Conservation (phyloP, 2,888 invertebrate species). For the Platycnemis pennipes region DNA sequence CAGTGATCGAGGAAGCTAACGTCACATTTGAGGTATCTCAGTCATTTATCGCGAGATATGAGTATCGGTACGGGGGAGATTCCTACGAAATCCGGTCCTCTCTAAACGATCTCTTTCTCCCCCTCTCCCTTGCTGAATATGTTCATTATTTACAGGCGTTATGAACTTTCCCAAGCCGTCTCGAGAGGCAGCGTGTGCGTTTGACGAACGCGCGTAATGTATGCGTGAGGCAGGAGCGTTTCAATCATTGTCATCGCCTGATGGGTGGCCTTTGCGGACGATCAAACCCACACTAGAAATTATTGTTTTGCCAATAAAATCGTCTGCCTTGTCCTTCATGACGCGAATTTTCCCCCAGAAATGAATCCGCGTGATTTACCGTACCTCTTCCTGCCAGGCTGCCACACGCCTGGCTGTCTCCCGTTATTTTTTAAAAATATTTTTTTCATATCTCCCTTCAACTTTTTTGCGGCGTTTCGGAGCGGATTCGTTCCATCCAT, state of each 20-base stretch:
- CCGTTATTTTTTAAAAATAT: neutral
- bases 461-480: neutral
- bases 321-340: neutral
- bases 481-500: neutral
- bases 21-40: neutral
- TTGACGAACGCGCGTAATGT: neutral
- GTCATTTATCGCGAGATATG: neutral
- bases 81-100: neutral
- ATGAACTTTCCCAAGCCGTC: neutral
- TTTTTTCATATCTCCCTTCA: neutral
- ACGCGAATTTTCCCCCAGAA: neutral
- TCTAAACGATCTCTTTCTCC: neutral
- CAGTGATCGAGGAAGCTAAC: neutral
- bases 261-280: neutral
- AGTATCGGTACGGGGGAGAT: neutral
- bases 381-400: neutral
- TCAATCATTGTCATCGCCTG: conserved; percentile 9
- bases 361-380: conserved; percentile 15
- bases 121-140: neutral
- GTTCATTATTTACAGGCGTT: neutral
- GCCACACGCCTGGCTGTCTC: neutral
- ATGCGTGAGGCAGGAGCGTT: neutral
- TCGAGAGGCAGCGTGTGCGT: neutral
- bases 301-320: conserved; percentile 22
- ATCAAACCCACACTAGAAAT: neutral